Conservation (phyloP, 2,797 vertebrate species). For the Geotrypetes seraphini region DNA sequence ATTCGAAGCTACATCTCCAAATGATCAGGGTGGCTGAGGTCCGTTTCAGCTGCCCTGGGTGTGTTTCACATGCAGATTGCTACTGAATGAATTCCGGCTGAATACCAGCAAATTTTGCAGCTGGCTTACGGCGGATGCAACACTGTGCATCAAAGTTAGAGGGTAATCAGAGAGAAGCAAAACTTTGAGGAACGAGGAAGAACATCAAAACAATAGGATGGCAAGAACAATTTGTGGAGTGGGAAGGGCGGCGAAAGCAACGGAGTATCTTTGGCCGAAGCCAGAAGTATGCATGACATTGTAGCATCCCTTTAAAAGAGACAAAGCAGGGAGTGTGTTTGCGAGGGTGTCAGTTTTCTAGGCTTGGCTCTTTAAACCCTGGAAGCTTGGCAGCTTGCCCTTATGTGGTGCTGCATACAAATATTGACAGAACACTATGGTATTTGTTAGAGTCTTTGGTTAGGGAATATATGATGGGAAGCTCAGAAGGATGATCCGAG, state of each 20-base stretch:
- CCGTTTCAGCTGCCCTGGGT: slow-evolving; percentile 68
- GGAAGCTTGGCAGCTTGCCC: slow-evolving; percentile 55
- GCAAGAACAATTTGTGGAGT: too few relatives aligned
- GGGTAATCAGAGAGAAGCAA: slow-evolving; percentile 37
- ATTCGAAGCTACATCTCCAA: slow-evolving; percentile 51
- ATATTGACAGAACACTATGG: slow-evolving; percentile 62
- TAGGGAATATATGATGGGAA: slow-evolving; percentile 54
- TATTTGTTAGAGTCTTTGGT: slow-evolving; percentile 56
- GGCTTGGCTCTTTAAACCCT: slow-evolving; percentile 45
- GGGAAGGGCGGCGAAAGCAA: slow-evolving; percentile 25
- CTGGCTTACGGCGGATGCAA: slow-evolving; percentile 39
- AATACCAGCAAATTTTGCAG: slow-evolving; percentile 62
- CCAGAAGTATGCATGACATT: too few relatives aligned
- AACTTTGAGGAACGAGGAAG: slow-evolving; percentile 34
- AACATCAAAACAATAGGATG: slow-evolving; percentile 33
- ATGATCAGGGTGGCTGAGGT: slow-evolving; percentile 50
- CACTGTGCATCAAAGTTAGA: slow-evolving; percentile 32
- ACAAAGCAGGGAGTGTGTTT: slow-evolving; percentile 43
- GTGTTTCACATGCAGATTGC: slow-evolving; percentile 76
- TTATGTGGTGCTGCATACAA: slow-evolving; percentile 66
- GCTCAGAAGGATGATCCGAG: slow-evolving; percentile 53
- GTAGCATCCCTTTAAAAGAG: too few relatives aligned
- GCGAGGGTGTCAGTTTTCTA: slow-evolving; percentile 54
- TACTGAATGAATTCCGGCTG: slow-evolving; percentile 68
- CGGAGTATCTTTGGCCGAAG: slow-evolving; percentile 24